phyloP scores from a whole-genome alignment of 2,113 vertebrate genomes.

The Scalopus aquaticus region DNA sequence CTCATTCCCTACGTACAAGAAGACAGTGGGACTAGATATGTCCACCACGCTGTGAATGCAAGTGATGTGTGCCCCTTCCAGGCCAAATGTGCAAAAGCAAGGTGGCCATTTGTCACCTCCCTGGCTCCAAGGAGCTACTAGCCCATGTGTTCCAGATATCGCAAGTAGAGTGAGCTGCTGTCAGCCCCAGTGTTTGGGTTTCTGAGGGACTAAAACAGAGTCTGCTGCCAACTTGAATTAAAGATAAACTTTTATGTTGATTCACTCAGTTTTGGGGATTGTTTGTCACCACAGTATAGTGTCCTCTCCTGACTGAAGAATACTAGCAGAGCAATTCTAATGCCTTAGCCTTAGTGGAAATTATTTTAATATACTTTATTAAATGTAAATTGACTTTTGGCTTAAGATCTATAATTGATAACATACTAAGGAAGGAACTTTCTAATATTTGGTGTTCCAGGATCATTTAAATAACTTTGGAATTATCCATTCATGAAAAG shows the following conservation, averaged over 20 bases:
- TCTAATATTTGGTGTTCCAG: not conserved
- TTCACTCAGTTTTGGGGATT: not conserved
- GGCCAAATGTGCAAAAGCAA: not conserved
- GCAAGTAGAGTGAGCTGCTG: too few species aligned
- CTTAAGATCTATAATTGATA: not conserved
- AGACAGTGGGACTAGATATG: not conserved
- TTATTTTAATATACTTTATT: not conserved
- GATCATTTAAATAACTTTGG: not conserved
- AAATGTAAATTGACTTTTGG: not conserved
- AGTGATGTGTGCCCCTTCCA: not conserved
- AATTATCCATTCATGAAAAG: not conserved
- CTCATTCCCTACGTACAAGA: not conserved
- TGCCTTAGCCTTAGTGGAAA: not conserved
- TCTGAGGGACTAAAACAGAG: not conserved
- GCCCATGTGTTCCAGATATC: not conserved
- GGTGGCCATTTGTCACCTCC: not conserved
- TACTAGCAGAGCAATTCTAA: not conserved
- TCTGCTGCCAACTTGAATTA: not conserved
- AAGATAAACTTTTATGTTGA: not conserved
- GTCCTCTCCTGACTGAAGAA: not conserved
- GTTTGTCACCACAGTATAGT: not conserved
- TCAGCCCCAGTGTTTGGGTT: not conserved
- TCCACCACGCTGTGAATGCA: not conserved
- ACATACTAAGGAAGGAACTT: not conserved
- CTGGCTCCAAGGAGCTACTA: not conserved